Evolutionary conservation across 2,888 invertebrate species (phyloP).

Genomic region (Drosophila heteroneura): DNA sequence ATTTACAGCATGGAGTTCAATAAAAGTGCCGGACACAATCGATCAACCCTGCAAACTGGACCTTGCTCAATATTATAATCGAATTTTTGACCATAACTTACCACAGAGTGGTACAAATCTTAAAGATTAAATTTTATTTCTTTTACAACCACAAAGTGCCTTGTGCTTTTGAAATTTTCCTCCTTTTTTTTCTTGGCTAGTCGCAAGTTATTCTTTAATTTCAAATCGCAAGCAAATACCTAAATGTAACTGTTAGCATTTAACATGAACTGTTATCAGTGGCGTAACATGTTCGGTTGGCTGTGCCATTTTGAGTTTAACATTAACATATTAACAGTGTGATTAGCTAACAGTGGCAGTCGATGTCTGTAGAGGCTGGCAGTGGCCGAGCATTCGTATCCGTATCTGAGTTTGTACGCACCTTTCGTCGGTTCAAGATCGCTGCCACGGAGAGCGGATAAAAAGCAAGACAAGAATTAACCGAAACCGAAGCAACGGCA

Average conservation of each 20-base stretch:
- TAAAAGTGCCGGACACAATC: conserved; percentile 61
- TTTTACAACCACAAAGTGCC: background rate
- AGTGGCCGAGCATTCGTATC: conserved; percentile 31
- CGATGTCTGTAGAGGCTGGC: conserved; percentile 10
- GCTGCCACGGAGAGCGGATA: conserved; percentile 65
- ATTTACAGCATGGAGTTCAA: conserved; percentile 62
- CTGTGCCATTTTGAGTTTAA: conserved; percentile 56
- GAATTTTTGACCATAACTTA: background rate
- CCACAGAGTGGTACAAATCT: conserved; percentile 1
- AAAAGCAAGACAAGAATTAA: conserved; percentile 24
- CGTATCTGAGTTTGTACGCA: conserved; percentile 80
- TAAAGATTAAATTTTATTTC: background rate
- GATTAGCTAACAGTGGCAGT: conserved; percentile 37
- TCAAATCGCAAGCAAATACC: background rate
- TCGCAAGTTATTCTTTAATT: background rate
- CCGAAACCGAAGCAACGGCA: conserved; percentile 23
- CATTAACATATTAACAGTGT: conserved; percentile 24
- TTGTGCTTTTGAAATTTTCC: background rate
- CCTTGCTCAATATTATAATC: conserved; percentile 69
- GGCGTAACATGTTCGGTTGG: conserved; percentile 8
- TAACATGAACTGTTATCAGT: conserved; percentile 29
- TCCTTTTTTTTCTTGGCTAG: background rate
- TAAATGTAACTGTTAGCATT: background rate
- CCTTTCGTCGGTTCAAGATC: conserved; percentile 83
- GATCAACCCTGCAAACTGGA: conserved; percentile 64